Evolutionary conservation across 1,140 invertebrate species (phyloP).

Genomic region (Choristoneura fumiferana): DNA sequence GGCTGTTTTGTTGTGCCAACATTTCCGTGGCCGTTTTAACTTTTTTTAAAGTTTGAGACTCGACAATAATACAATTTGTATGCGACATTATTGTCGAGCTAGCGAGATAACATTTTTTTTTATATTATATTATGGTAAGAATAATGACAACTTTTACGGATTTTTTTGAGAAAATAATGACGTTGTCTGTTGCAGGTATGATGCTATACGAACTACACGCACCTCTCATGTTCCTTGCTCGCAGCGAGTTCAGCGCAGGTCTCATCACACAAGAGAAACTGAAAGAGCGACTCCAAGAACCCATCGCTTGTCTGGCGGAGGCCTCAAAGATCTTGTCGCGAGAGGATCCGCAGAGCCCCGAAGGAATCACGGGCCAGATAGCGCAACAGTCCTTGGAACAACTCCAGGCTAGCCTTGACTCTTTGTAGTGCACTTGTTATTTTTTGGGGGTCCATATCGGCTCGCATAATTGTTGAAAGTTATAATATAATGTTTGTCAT

Average conservation of each 20-base stretch:
- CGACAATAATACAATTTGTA: too few relatives aligned
- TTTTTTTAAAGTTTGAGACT: too few relatives aligned
- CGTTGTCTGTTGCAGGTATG: constrained; percentile 81
- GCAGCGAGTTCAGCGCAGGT: constrained; percentile 80
- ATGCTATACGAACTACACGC: constrained; percentile 89
- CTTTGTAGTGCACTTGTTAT: constrained; percentile 35
- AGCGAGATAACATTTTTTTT: too few relatives aligned
- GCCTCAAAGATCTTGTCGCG: constrained; percentile 82
- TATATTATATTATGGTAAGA: too few relatives aligned
- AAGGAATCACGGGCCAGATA: constrained; percentile 83
- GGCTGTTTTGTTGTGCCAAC: too few relatives aligned
- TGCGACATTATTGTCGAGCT: too few relatives aligned
- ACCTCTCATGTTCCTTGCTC: constrained; percentile 84
- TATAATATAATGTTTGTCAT: too few relatives aligned
- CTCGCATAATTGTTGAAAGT: too few relatives aligned
- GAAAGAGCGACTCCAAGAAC: constrained; percentile 82
- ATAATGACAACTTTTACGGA: too few relatives aligned
- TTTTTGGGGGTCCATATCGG: too few relatives aligned
- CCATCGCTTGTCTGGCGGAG: constrained; percentile 79
- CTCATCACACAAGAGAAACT: constrained; percentile 81
- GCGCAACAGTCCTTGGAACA: constrained; percentile 81
- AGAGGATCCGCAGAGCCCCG: constrained; percentile 83
- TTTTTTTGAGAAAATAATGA: too few relatives aligned
- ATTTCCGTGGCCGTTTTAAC: too few relatives aligned
- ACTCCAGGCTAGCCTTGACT: constrained; percentile 81